Conservation (phyloP, 2,113 vertebrate genomes). For the pig (Sus scrofa) region T2T-Sscrofa CM000824.6:26257501-26258000, state of each 20-base stretch:
- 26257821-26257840: neutral
- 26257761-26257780: neutral
- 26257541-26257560: neutral
- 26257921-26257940: neutral
- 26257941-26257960: neutral
- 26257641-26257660: neutral
- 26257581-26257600: neutral
- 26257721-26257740: conserved; percentile 14
- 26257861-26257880: neutral
- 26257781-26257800: conserved; percentile 8
- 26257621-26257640: neutral
- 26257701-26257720: conserved; percentile 9
- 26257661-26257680: conserved; percentile 24
- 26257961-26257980: neutral
- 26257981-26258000: neutral
- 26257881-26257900: neutral
- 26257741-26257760: neutral
- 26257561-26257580: neutral
- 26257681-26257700: neutral
- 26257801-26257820: neutral
- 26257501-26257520: neutral
- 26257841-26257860: conserved; percentile 19
- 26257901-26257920: neutral
- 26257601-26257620: conserved; percentile 12
- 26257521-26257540: conserved; percentile 35